Percentiles rank a stretch among this genome's conserved stretches.
Evolutionary conservation across 1,140 invertebrate genomes (phyloP).

Genomic region (Drepana arcuata): DNA sequence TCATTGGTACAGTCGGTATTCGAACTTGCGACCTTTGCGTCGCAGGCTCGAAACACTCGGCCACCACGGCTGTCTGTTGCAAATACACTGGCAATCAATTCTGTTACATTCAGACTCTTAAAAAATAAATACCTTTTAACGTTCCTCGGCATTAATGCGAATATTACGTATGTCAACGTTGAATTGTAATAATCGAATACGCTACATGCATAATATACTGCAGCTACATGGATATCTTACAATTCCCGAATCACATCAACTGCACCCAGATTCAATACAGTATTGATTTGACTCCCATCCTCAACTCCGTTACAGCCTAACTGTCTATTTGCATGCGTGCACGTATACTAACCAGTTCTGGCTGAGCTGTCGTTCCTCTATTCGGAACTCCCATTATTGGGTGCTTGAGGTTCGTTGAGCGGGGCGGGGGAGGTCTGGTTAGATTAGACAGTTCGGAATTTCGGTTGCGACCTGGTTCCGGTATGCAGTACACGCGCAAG

Average conservation of each 20-base stretch:
- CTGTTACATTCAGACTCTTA: too few species aligned
- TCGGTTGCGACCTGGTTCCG: constrained; percentile 65
- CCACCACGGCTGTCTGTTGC: too few species aligned
- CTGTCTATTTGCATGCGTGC: constrained; percentile 69
- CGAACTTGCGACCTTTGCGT: too few species aligned
- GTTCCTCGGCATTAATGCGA: too few species aligned
- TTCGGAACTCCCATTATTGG: constrained; percentile 15
- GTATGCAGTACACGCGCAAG: constrained; percentile 62
- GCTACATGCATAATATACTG: too few species aligned
- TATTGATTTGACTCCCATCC: constrained; percentile 61
- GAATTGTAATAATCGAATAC: too few species aligned
- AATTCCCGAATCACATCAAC: constrained; percentile 10
- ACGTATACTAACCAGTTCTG: constrained; percentile 39
- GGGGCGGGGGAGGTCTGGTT: constrained; percentile 31
- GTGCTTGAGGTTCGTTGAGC: constrained; percentile 2
- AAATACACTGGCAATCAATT: too few species aligned
- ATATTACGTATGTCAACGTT: too few species aligned
- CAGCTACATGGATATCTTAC: too few species aligned
- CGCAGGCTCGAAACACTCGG: too few species aligned
- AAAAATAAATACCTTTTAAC: too few species aligned
- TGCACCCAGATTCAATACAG: constrained; percentile 40
- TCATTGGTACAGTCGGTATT: too few species aligned
- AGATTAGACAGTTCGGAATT: constrained; percentile 38
- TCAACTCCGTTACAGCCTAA: constrained; percentile 54
- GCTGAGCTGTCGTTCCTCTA: constrained; percentile 26